phyloP scores from a whole-genome alignment of 2,888 invertebrate genomes.

The Drosophila cognata region DNA sequence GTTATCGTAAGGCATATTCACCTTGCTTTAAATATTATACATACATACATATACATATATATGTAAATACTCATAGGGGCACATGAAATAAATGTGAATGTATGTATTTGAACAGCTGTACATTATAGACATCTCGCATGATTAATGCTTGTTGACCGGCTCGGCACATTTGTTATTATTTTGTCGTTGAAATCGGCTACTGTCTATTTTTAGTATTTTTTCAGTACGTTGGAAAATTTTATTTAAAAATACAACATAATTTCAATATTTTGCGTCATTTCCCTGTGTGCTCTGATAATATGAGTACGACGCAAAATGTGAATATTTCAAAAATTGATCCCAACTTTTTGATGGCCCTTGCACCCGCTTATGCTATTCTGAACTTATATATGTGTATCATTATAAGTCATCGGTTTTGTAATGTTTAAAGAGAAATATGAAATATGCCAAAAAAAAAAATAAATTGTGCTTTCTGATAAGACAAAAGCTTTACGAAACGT shows the following conservation, averaged over 20 bases:
- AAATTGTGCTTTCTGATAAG: constrained; percentile 36
- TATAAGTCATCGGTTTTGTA: constrained; percentile 23
- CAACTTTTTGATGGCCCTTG: constrained; percentile 1
- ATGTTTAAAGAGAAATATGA: neutral
- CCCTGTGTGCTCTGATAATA: constrained; percentile 7
- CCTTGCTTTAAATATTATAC: constrained; percentile 29
- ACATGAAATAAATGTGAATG: neutral
- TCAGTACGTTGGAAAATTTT: constrained; percentile 22
- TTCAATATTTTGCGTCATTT: constrained; percentile 54
- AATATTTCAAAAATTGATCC: neutral
- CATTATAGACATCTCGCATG: constrained; percentile 46
- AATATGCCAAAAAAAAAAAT: neutral
- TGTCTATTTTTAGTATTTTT: constrained; percentile 31
- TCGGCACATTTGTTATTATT: constrained; percentile 29
- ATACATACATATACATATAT: neutral
- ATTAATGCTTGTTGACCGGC: constrained; percentile 36
- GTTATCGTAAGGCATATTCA: constrained; percentile 38
- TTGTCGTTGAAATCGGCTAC: constrained; percentile 40
- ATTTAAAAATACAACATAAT: constrained; percentile 18
- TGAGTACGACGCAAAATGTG: constrained; percentile 24
- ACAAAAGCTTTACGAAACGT: neutral
- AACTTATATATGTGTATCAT: neutral
- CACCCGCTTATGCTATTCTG: neutral
- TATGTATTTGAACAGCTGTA: constrained; percentile 1
- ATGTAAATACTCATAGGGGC: neutral